These are phyloP conservation scores for Bellardia bayeri DNA, from an alignment of 2,888 invertebrate species.

Conservation along the genomic window DNA sequence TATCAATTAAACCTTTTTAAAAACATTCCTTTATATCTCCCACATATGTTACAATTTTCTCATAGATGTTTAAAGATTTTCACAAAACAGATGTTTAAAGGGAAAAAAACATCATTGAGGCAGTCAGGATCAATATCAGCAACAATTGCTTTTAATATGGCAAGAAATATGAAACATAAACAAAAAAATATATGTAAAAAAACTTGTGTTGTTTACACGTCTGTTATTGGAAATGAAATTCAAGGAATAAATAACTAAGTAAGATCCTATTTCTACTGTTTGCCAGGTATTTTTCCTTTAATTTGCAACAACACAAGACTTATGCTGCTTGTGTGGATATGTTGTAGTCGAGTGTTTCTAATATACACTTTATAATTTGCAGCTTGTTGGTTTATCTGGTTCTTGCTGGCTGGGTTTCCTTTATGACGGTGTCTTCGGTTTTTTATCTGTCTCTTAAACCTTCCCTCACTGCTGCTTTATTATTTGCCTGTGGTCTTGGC, in stretches of 20 bases:
- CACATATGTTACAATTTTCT: background rate
- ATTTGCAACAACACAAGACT: background rate
- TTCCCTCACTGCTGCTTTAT: background rate
- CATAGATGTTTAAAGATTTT: background rate
- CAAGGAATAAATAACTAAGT: slow-evolving; percentile 38
- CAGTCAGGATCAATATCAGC: slow-evolving; percentile 31
- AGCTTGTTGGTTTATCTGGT: slow-evolving; percentile 62
- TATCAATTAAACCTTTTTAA: too few species aligned
- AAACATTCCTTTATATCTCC: background rate
- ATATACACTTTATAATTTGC: slow-evolving; percentile 65
- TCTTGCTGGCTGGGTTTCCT: background rate
- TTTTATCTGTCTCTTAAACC: background rate
- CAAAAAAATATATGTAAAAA: background rate
- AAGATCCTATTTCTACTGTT: slow-evolving; percentile 11
- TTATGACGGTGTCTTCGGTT: slow-evolving; percentile 16
- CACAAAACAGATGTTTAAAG: slow-evolving; percentile 29
- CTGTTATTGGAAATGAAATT: slow-evolving; percentile 47
- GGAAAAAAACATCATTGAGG: background rate
- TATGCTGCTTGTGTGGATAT: slow-evolving; percentile 2
- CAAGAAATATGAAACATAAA: slow-evolving; percentile 20
- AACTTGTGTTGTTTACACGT: slow-evolving; percentile 29
- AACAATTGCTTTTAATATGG: slow-evolving; percentile 1
- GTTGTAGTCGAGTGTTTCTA: slow-evolving; percentile 27
- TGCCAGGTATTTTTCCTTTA: slow-evolving; percentile 7
- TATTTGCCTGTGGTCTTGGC: slow-evolving; percentile 51